Evolutionary conservation across 1,140 invertebrate species (phyloP), one percentile per base, ranked within the genome.

Genomic region (Atta texana): DNA sequence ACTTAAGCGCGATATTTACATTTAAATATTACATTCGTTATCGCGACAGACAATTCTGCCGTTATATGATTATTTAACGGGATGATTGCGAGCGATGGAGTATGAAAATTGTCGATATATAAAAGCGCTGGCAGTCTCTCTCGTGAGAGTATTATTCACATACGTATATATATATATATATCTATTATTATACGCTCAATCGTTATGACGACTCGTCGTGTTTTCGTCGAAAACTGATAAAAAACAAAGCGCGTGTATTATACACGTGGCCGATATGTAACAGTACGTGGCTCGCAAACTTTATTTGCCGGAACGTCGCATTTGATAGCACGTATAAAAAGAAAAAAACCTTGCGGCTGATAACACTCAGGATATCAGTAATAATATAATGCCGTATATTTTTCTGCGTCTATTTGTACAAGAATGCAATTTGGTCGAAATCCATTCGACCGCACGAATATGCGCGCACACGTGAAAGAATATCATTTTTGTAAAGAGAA

Each of bases 11-110:
- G 28, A 57, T 55, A 55, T 74, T 74, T 74, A 74, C 31, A 34
- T 12, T 74, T 57, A 57, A 55, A 74, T 57, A 74, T 74, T 74
- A 74, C 28, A 57, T 74, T 57, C 53, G 53, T 69, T 49, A 57
- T 57, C 18, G 49, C 24, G 5, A 72, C 24, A 55, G 51, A 57
- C 16, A n/a, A 74, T 14, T 57, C 31, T 1, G 51, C 12, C 21
- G 16, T 57, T 68, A n/a, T 1, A 39, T 39, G 31, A 74, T 74
- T 31, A 57, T 57, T 21, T 34, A 57, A 6, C 8, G 51, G 4
- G n/a, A 74, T 55, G 53, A 57, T 74, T 74, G 4, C 31, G 16
- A 16, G 14, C 16, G 12, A 74, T 57, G n/a, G 3, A 16, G 8
- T 24, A 18, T 18, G 49, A 34, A 14, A n/a, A 69, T 69, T 39